phyloP scores from a whole-genome alignment of 1,140 invertebrate species.

The Pseudomyrmex sp. region DNA sequence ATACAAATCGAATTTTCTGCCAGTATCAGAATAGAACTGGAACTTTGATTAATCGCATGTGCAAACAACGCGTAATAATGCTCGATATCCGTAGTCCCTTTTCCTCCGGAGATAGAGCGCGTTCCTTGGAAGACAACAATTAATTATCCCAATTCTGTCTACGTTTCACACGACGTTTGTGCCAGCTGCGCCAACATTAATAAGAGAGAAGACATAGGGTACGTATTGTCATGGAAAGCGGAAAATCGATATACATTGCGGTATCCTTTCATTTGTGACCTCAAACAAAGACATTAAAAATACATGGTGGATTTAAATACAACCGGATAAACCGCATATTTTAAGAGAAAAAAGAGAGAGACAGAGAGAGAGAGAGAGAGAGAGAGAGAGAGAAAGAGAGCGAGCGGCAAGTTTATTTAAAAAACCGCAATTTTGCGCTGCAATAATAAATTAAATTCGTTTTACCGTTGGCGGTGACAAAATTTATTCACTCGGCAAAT shows the following conservation, averaged over 20 bases:
- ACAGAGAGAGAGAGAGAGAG: too few relatives aligned
- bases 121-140: constrained; percentile 59
- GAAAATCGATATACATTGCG: constrained; percentile 46
- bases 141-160: constrained; percentile 62
- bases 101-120: constrained; percentile 44
- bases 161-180: constrained; percentile 58
- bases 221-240: constrained; percentile 58
- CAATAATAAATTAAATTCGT: background rate
- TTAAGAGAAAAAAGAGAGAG: too few relatives aligned
- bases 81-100: constrained; percentile 41
- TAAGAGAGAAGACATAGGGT: constrained; percentile 50
- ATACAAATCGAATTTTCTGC: constrained; percentile 23
- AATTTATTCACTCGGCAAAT: constrained; percentile 29
- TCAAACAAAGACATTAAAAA: background rate
- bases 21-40: background rate
- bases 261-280: background rate
- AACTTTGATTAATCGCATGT: constrained; percentile 52
- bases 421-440: constrained; percentile 8
- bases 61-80: constrained; percentile 37
- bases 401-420: background rate
- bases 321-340: background rate
- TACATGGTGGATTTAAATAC: background rate
- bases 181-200: constrained; percentile 66
- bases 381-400: too few relatives aligned
- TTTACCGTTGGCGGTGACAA: constrained; percentile 11